Conservation (phyloP, 2,113 vertebrate species). For the Ophthalmolycus amberensis region DNA sequence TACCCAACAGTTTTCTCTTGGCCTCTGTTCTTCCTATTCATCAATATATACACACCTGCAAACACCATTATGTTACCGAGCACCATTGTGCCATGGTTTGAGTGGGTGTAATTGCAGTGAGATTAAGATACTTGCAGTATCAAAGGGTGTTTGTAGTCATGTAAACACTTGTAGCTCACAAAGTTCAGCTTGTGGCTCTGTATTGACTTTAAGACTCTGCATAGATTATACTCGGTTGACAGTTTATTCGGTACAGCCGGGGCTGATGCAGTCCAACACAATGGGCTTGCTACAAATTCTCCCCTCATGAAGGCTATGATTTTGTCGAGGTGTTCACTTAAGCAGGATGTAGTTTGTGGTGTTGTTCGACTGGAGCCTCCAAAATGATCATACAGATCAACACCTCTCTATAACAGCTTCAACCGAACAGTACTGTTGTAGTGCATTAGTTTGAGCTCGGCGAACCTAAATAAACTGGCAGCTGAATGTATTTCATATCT, state of each 20-base stretch:
- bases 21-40: conserved; percentile 39
- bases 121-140: not conserved
- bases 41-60: conserved; percentile 9
- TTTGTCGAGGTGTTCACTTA: no score
- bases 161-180: not conserved
- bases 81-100: conserved; percentile 12
- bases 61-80: conserved; percentile 24
- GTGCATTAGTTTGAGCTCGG: not conserved
- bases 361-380: no score
- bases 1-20: conserved; percentile 39
- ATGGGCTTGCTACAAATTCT: no score
- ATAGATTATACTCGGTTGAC: not conserved
- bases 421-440: not conserved
- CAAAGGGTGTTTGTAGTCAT: conserved; percentile 1
- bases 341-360: no score
- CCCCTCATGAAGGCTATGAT: no score
- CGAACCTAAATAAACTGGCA: not conserved
- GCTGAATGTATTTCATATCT: not conserved
- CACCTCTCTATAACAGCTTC: not conserved
- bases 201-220: not conserved
- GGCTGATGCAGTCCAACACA: no score
- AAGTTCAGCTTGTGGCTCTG: not conserved
- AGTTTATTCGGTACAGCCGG: not conserved
- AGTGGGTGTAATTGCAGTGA: conserved; percentile 4
- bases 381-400: no score